Evolutionary conservation across 2,888 invertebrate species (phyloP).

Genomic region (Lasiommata megera): DNA sequence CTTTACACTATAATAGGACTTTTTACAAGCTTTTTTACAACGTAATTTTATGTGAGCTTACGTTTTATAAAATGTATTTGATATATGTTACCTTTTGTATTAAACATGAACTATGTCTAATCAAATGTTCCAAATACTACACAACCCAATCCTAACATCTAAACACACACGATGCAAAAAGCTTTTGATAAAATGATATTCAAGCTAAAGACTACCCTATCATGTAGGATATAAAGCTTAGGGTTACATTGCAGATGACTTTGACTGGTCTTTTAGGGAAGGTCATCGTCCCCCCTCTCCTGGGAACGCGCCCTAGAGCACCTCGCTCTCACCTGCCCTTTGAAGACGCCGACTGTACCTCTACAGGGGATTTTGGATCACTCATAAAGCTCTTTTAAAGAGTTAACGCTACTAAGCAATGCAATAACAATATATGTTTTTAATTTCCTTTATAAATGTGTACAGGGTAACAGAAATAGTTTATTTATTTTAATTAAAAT

Average conservation of each 20-base stretch:
- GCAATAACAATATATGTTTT: too few relatives aligned
- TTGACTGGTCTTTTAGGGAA: constrained; percentile 13
- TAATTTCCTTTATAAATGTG: too few relatives aligned
- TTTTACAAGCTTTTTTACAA: too few relatives aligned
- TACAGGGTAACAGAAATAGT: too few relatives aligned
- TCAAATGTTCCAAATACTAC: neutral
- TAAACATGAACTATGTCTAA: too few relatives aligned
- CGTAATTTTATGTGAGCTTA: too few relatives aligned
- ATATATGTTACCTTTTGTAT: too few relatives aligned
- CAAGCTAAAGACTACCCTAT: constrained; percentile 1
- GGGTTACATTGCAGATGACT: neutral
- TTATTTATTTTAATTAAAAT: too few relatives aligned
- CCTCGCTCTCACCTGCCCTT: constrained; percentile 72
- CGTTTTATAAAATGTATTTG: too few relatives aligned
- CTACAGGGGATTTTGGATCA: constrained; percentile 33
- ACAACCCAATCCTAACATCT: constrained; percentile 6
- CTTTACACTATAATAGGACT: too few relatives aligned
- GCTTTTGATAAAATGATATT: neutral
- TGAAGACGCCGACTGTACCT: constrained; percentile 56
- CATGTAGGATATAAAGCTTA: neutral
- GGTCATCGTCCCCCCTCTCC: constrained; percentile 39
- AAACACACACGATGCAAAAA: constrained; percentile 4
- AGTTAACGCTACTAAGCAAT: too few relatives aligned
- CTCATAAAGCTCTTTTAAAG: too few relatives aligned
- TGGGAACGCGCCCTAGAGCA: constrained; percentile 44